Base-by-base conservation (phyloP, 2,888 invertebrate species). In the Quadriops clusia region DNA sequence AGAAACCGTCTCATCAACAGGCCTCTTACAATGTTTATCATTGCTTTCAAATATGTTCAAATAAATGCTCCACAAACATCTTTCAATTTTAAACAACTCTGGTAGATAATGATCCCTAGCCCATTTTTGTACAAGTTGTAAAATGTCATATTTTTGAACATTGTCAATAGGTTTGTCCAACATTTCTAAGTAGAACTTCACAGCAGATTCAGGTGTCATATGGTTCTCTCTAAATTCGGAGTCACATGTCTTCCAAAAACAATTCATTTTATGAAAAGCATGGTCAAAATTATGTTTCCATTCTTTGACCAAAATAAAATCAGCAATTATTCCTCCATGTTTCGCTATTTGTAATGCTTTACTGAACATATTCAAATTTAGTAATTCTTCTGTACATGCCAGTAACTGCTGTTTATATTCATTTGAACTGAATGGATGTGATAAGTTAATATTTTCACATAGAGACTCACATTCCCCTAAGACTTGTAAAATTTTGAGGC, bases 191-290 rank as follows among this genome's bases (percentile, higher is more conserved):
- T 77, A 69, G 51, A 81, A 82, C 38, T 72, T 63, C 0, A 76
- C 71, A 1, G 77, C 68, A 10, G 70, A 64, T 36, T 69, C 67
- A 9, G 77, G 72, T 0, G 69, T 59, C 1, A 82, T 69, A 0
- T 71, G 59, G 29, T 74, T 68, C 17, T 65, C 60, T 41, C 65
- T 63, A 39, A 81, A 77, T 28, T 72, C 72, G 26, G 61, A 55
- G 37, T 78, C 72, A 42, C 78, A 78, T 24, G 67, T 61, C 1
- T 65, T 62, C 58, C 77, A 70, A 46, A 73, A n/a, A 73, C 1
- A 60, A 50, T 1, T 63, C 61, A 17, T 63, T 64, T 12, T 63
- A 56, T 25, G 69, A 50, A 34, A 60, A 24, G 69, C 50, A 34
- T 53, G 60, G 41, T 66, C 61, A 44, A 66, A 64, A 46, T 65